Evolutionary conservation across 2,797 vertebrate genomes (phyloP).

Genomic region (Brachymystax lenok): DNA sequence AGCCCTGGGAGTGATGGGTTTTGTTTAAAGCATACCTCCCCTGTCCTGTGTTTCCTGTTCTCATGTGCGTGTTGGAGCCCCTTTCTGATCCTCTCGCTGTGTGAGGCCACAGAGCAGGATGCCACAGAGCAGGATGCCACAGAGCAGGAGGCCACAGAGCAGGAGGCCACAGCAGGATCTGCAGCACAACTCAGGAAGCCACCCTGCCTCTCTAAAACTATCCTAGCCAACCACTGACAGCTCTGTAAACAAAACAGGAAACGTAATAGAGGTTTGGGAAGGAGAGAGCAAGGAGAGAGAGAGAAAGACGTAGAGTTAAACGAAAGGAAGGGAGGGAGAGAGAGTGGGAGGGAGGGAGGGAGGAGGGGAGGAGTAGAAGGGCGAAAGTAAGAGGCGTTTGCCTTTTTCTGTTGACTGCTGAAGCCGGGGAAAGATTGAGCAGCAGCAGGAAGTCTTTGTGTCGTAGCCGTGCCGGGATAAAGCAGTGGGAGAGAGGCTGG

Average conservation of each 20-base stretch:
- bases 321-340: neutral
- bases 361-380: conserved; percentile 27
- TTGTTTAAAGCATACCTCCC: conserved; percentile 10
- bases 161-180: neutral
- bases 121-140: conserved; percentile 5
- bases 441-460: conserved; percentile 69
- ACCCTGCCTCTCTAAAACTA: conserved; percentile 43
- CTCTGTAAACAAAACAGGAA: conserved; percentile 86
- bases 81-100: neutral
- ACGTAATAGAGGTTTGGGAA: conserved; percentile 37
- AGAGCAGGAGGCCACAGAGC: neutral
- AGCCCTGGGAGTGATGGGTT: conserved; percentile 38
- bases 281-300: conserved; percentile 2
- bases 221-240: conserved; percentile 88
- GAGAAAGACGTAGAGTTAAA: neutral
- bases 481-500: conserved; percentile 57
- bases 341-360: too few species aligned
- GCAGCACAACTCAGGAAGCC: conserved; percentile 41
- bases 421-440: conserved; percentile 71
- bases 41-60: conserved; percentile 25
- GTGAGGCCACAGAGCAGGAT: neutral
- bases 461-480: conserved; percentile 75
- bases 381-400: conserved; percentile 76
- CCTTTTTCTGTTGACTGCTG: conserved; percentile 84
- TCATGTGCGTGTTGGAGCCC: conserved; percentile 1